A percentile compares a stretch with the other conserved stretches of the same genome.
Conservation (phyloP, 2,113 vertebrate genomes). For the Nipponia nippon region DNA sequence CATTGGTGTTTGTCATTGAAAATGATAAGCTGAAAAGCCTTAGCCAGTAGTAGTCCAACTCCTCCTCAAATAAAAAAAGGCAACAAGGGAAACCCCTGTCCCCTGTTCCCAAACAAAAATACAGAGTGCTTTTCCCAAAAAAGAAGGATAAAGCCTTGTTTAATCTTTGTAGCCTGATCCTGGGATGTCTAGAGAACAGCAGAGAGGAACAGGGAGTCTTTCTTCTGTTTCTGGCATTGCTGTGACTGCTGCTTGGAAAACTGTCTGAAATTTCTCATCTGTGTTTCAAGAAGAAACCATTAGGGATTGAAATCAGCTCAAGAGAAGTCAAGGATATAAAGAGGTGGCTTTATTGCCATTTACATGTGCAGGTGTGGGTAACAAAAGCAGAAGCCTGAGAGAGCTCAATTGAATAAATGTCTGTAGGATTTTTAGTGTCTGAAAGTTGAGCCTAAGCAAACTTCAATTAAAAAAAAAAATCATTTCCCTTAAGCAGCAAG, state of each 20-base stretch:
- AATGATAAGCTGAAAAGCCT: conserved; percentile 51
- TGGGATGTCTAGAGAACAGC: not conserved
- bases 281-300: not conserved
- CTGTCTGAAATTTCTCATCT: conserved; percentile 2
- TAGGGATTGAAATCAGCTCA: not conserved
- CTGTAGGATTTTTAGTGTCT: not conserved
- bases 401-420: not conserved
- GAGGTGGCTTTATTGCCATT: not conserved
- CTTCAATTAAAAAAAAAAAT: not conserved
- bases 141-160: not conserved
- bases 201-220: not conserved
- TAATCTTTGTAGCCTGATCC: not conserved
- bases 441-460: not conserved
- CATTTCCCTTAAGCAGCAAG: not conserved
- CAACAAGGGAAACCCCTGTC: not conserved
- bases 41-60: conserved; percentile 33
- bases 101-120: not conserved
- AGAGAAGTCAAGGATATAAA: not conserved
- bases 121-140: not conserved
- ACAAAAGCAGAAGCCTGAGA: not conserved
- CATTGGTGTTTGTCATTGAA: conserved; percentile 7
- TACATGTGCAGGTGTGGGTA: not conserved
- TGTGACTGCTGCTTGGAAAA: not conserved
- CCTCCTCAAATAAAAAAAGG: not conserved
- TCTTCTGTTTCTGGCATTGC: not conserved